These are phyloP conservation scores for Marcusenius ussheri DNA, from an alignment of 2,113 vertebrate genomes.

Conservation along the genomic window DNA sequence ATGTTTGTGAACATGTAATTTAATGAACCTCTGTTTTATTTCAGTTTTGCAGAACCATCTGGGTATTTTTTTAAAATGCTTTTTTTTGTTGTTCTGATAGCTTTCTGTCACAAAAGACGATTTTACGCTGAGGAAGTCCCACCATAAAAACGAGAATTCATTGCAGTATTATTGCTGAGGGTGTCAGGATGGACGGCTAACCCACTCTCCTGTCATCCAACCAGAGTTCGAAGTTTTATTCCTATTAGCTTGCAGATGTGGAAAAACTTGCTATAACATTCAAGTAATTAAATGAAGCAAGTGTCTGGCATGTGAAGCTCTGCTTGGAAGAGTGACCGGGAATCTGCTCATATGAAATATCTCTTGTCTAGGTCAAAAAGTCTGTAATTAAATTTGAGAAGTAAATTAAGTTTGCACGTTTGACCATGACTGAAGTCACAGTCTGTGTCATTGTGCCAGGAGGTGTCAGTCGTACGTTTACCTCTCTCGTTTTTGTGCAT, in stretches of 20 bases:
- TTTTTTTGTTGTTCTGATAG: not conserved
- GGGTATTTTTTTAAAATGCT: not conserved
- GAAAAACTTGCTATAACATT: not conserved
- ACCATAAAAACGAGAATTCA: not conserved
- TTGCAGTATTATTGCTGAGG: not conserved
- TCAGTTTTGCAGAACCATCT: not conserved
- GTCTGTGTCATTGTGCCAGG: not conserved
- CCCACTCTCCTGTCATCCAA: not conserved
- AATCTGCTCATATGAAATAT: not conserved
- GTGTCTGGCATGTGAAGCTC: not conserved
- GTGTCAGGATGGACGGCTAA: not conserved
- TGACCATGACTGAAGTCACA: not conserved
- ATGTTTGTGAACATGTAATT: not conserved
- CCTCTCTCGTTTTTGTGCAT: not conserved
- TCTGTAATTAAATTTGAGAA: not conserved
- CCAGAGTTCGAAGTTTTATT: not conserved
- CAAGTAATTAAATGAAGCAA: not conserved
- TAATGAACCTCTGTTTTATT: not conserved
- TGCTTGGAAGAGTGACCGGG: slow-evolving; percentile 1
- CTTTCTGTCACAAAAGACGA: not conserved
- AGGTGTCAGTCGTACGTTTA: not conserved
- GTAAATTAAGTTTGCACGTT: not conserved
- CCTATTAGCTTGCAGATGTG: not conserved
- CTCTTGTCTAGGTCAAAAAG: not conserved
- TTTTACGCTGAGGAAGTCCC: not conserved